These are phyloP conservation scores for Ophion slaviceki DNA, from an alignment of 2,888 invertebrate species.

Conservation along the genomic window DNA sequence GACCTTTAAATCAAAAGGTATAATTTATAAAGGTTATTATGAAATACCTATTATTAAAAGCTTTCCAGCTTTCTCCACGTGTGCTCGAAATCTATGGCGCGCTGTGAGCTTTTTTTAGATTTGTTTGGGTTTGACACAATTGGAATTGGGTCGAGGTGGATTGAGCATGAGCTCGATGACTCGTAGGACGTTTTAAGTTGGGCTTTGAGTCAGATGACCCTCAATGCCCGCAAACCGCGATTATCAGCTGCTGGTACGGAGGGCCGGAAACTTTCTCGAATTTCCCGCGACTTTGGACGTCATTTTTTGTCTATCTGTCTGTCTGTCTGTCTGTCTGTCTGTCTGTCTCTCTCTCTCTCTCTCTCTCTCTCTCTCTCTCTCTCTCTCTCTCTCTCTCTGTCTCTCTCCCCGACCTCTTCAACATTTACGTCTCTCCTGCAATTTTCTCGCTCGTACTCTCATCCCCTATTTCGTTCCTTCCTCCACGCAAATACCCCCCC, in stretches of 20 bases:
- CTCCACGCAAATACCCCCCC: neutral
- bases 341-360: neutral
- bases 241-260: slow-evolving; percentile 1
- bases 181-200: neutral
- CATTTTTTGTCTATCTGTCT: neutral
- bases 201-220: neutral
- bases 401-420: neutral
- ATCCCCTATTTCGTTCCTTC: slow-evolving; percentile 1
- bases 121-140: neutral
- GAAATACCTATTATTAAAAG: too few species aligned
- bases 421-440: slow-evolving; percentile 11
- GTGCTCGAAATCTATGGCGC: too few species aligned
- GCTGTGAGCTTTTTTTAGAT: too few species aligned
- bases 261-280: neutral
- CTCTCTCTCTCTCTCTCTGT: neutral
- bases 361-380: neutral
- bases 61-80: too few species aligned
- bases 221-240: neutral
- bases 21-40: too few species aligned
- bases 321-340: too few species aligned
- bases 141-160: neutral
- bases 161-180: neutral
- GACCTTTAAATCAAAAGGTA: too few species aligned
- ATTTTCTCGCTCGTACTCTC: slow-evolving; percentile 47
- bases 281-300: slow-evolving; percentile 25